Base-by-base conservation (phyloP, 2,888 invertebrate species). In the Ariolimax columbianus region DNA sequence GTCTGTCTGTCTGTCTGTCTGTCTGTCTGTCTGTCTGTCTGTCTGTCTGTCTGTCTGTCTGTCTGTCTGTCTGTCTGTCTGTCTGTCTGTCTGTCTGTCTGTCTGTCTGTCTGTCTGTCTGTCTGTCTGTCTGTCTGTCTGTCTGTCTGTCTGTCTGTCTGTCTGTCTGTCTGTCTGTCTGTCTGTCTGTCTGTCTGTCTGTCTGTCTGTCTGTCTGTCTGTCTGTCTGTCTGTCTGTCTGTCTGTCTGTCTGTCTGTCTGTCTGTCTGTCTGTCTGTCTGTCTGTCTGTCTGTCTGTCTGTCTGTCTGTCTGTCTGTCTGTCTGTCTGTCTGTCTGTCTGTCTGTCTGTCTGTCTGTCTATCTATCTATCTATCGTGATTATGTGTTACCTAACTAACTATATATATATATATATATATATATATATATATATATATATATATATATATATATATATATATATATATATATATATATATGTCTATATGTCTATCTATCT, bases 1-100 rank as follows among this genome's bases (percentile, higher is more conserved):
- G 33, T 81, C 51, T 80, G 3, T 4, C 3, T 79, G 26, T 43
- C 51, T 51, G 33, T 78, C 78, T 59, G 33, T 26, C 59, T 78
- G 14, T 59, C 55, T 47, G 14, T 55, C 55, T 55, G 55, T 55
- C 55, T 55, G 19, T 19, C 55, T 23, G 26, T 14, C 19, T 19
- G 23, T 36, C 4, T 72, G 36, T 38, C 1, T 72, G 36, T 0
- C 23, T 72, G 23, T 36, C 72, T 72, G 23, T 33, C 6, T 33
- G 38, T 23, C 70, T 70, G 26, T 6, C 72, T 72, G 6, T 72
- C 72, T 72, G 7, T 72, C 38, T 1, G 17, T 72, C 38, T 33
- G 4, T 36, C 36, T 72, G 6, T 72, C 72, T 36, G 6, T 72
- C 73, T 26, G 14, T 73, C 73, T 43, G 17, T 73, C 73, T 63